Base-by-base conservation (phyloP, 2,888 invertebrate species). In the Schrankia costaestrigalis region DNA sequence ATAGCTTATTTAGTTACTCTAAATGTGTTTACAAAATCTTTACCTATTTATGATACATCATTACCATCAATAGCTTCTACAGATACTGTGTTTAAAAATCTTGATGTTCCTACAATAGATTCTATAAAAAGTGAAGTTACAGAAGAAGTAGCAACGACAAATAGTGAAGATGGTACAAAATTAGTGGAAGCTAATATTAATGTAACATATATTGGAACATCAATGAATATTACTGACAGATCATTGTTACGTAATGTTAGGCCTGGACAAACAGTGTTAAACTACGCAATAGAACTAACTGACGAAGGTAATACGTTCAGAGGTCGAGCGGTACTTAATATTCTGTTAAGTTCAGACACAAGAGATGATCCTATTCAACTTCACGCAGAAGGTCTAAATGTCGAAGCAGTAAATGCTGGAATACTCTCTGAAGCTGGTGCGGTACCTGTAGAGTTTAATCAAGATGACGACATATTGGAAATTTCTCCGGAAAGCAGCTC, bases 281-380 rank as follows among this genome's bases (percentile, higher is more conserved):
- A 43, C 9, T 79, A 80, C 30, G 49, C 47, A 0, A 19, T 82
- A 3, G 51, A 65, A 44, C 34, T 80, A n/a, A 71, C 68, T 17
- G 26, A 57, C 2, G 39, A 66, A 27, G 73, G 55, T 0, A 36
- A 64, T 6, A 31, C 24, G 2, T 77, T 81, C 36, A 47, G 9
- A 1, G 82, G 80, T 1, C 64, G 68, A 28, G 66, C 57, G 11
- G 45, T 73, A 0, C 47, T 80, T n/a, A 48, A 52, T 35, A 46
- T 78, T 0, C 26, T 34, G 2, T 14, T 78, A 2, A 48, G 51
- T 0, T 13, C 39, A 6, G 53, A 19, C 0, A 64, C 71, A 0
- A 64, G 65, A 35, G 63, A 64, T 8, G 59, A 73, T 6, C 32
- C 52, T 0, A 60, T 82, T 14, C 6, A 35, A 1, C 42, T 82